These are phyloP conservation scores for Athripsodes cinereus DNA, from an alignment of 2,888 invertebrate species.

Conservation along the genomic window DNA sequence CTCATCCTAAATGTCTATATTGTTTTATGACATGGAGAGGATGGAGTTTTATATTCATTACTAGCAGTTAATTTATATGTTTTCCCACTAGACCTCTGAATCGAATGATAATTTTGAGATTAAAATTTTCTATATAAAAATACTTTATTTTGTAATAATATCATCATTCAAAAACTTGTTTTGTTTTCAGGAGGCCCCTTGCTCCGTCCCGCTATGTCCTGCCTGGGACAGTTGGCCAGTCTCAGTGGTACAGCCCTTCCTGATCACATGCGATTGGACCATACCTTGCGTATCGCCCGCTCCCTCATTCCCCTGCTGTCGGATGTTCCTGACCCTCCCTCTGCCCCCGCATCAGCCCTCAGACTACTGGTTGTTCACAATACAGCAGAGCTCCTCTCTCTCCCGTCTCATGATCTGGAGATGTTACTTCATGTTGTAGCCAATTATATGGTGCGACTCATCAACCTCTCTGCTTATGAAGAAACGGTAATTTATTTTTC, in stretches of 20 bases:
- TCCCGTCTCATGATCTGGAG: constrained; percentile 43
- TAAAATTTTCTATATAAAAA: too few species aligned
- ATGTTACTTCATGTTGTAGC: constrained; percentile 42
- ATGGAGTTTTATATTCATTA: too few species aligned
- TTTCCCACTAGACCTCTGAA: too few species aligned
- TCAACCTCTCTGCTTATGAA: constrained; percentile 34
- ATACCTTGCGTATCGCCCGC: constrained; percentile 21
- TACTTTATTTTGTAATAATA: too few species aligned
- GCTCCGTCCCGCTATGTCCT: constrained; percentile 66
- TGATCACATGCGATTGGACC: constrained; percentile 9
- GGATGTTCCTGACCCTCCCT: constrained; percentile 13
- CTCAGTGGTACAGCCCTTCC: constrained; percentile 18
- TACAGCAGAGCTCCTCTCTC: constrained; percentile 41
- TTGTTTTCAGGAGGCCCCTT: constrained; percentile 32
- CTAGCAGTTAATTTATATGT: too few species aligned
- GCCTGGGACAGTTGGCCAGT: constrained; percentile 47
- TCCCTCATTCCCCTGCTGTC: constrained; percentile 20
- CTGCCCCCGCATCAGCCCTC: constrained; percentile 29
- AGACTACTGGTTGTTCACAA: constrained; percentile 45
- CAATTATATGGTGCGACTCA: constrained; percentile 27
- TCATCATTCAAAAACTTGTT: too few species aligned
- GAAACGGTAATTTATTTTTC: constrained; percentile 35
- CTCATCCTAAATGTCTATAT: too few species aligned
- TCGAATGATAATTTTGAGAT: too few species aligned
- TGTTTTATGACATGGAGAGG: too few species aligned